Percentiles rank a stretch among this genome's conserved stretches.
Conservation (phyloP, 2,113 vertebrate genomes). For the Crocuta crocuta region DNA sequence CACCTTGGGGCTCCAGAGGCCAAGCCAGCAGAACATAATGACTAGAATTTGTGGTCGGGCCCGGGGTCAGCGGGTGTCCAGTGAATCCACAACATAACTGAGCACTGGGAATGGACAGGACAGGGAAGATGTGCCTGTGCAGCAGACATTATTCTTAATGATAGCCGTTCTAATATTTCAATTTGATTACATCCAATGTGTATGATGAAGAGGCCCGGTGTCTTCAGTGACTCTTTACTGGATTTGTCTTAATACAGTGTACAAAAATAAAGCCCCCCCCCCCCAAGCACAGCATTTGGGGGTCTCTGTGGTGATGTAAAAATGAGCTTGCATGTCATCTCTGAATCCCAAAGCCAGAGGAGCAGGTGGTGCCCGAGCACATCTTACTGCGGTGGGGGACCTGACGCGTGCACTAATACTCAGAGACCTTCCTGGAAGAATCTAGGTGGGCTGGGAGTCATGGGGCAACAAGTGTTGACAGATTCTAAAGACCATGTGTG, state of each 20-base stretch:
- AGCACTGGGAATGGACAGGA: background rate
- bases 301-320: background rate
- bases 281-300: background rate
- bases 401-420: too few species aligned
- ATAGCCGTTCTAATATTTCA: background rate
- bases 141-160: background rate
- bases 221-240: background rate
- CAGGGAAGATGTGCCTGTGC: background rate
- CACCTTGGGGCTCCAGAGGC: background rate
- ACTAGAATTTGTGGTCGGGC: background rate
- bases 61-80: rapidly evolving
- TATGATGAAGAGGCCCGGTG: background rate
- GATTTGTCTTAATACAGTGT: background rate
- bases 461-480: background rate
- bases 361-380: background rate
- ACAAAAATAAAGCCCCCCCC: background rate
- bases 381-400: background rate
- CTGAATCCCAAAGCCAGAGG: background rate
- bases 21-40: background rate
- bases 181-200: background rate
- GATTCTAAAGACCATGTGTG: background rate
- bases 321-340: background rate
- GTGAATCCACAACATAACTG: background rate
- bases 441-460: background rate
- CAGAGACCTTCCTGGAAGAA: background rate